A percentile compares a stretch with the other conserved stretches of the same genome.
These are phyloP conservation scores for Papilio dardanus DNA, from an alignment of 1,140 invertebrate genomes.

Conservation along the genomic window DNA sequence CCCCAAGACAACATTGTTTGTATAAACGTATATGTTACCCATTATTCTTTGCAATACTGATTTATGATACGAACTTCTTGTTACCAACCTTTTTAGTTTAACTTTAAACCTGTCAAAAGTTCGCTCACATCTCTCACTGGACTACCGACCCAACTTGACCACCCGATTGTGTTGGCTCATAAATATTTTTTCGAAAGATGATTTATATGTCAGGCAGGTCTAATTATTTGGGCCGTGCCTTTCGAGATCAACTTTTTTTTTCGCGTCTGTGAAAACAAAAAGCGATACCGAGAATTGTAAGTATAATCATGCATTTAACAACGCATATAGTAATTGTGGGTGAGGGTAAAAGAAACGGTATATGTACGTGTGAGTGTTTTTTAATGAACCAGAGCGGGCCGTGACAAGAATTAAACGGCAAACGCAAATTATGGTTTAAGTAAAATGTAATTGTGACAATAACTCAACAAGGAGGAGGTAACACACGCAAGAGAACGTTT, in stretches of 20 bases:
- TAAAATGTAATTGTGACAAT: conserved; percentile 36
- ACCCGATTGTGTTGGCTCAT: conserved; percentile 66
- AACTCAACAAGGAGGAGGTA: conserved; percentile 7
- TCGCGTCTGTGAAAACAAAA: conserved; percentile 38
- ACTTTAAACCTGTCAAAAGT: conserved; percentile 9
- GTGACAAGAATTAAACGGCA: conserved; percentile 32
- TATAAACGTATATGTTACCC: background rate
- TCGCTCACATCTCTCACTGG: conserved; percentile 38
- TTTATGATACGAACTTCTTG: background rate
- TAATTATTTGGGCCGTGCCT: conserved; percentile 74
- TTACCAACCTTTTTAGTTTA: background rate
- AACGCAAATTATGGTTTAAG: conserved; percentile 35
- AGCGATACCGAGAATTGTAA: conserved; percentile 32
- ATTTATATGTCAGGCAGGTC: conserved; percentile 69
- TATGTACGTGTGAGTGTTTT: conserved; percentile 24
- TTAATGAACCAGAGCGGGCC: conserved; percentile 35
- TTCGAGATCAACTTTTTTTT: conserved; percentile 66
- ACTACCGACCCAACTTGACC: conserved; percentile 48
- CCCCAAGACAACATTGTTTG: background rate
- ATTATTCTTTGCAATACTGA: background rate
- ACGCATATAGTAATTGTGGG: conserved; percentile 34
- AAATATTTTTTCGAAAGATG: conserved; percentile 73
- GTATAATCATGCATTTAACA: conserved; percentile 39
- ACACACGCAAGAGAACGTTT: conserved; percentile 12
- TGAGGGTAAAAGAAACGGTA: conserved; percentile 28